These are phyloP conservation scores for Pogona vitticeps DNA, from an alignment of 2,113 vertebrate genomes.

Conservation along the genomic window DNA sequence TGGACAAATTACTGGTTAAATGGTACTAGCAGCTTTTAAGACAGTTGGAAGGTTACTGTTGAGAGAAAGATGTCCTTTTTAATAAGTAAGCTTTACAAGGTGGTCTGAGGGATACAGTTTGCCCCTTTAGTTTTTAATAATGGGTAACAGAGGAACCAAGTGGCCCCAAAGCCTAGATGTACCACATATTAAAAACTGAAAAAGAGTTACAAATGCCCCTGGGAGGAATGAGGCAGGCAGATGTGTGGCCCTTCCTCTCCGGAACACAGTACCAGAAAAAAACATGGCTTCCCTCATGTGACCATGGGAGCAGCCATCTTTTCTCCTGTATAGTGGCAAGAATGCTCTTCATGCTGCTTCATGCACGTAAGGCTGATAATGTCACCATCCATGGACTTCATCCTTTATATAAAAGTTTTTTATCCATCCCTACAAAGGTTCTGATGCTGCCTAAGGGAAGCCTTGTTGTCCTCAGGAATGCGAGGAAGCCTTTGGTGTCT, in stretches of 20 bases:
- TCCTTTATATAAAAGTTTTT: not conserved
- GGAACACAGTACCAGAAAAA: not conserved
- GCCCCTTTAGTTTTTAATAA: not conserved
- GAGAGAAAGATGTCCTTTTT: not conserved
- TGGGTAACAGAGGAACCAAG: not conserved
- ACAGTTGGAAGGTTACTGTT: no score
- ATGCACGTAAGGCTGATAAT: no score
- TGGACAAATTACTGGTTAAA: not conserved
- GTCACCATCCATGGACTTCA: no score
- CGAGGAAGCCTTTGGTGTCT: not conserved
- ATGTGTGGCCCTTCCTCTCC: not conserved
- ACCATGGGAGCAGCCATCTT: no score
- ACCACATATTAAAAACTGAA: not conserved
- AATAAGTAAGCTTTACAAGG: not conserved
- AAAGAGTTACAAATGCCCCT: not conserved
- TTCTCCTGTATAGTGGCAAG: no score
- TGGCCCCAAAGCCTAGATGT: not conserved
- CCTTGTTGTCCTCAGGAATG: not conserved
- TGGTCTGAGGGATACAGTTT: not conserved
- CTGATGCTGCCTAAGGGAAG: not conserved
- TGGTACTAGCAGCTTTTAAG: no score
- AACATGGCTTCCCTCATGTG: no score
- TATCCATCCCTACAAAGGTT: no score
- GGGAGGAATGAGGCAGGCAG: not conserved
- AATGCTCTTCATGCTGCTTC: no score